phyloP scores from a whole-genome alignment of 2,888 invertebrate species.

The Pseudococcus longispinus region DNA sequence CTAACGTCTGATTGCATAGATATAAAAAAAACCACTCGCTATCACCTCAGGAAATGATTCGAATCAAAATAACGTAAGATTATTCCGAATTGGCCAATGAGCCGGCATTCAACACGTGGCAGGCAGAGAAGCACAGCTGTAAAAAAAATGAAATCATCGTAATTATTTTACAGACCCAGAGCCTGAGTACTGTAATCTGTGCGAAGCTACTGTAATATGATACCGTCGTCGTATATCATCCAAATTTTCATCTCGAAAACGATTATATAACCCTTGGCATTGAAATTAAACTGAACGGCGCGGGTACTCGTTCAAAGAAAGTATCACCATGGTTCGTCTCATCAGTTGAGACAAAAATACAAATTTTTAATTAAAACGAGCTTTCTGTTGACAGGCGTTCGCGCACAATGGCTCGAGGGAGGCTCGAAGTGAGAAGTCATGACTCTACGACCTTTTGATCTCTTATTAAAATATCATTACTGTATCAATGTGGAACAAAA shows the following conservation, averaged over 20 bases:
- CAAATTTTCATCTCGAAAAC: not conserved
- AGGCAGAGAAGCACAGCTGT: not conserved
- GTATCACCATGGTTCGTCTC: not conserved
- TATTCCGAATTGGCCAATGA: not conserved
- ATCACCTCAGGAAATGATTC: too few relatives aligned
- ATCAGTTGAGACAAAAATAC: not conserved
- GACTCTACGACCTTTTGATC: not conserved
- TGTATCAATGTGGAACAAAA: not conserved
- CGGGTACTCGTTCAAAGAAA: not conserved
- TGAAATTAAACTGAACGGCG: not conserved
- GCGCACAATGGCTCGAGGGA: not conserved
- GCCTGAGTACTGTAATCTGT: too few relatives aligned
- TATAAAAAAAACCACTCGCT: too few relatives aligned
- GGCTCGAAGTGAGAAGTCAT: not conserved
- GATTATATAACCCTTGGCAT: not conserved
- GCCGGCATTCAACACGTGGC: not conserved
- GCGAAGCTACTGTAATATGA: not conserved
- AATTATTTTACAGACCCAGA: not conserved
- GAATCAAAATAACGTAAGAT: not conserved
- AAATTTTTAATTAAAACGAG: not conserved
- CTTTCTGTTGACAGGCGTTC: not conserved
- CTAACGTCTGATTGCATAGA: too few relatives aligned
- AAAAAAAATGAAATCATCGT: not conserved
- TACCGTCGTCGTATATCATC: not conserved
- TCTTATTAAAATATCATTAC: not conserved